Evolutionary conservation across 2,888 invertebrate genomes (phyloP).

Genomic region (Synanthedon andrenaeformis): DNA sequence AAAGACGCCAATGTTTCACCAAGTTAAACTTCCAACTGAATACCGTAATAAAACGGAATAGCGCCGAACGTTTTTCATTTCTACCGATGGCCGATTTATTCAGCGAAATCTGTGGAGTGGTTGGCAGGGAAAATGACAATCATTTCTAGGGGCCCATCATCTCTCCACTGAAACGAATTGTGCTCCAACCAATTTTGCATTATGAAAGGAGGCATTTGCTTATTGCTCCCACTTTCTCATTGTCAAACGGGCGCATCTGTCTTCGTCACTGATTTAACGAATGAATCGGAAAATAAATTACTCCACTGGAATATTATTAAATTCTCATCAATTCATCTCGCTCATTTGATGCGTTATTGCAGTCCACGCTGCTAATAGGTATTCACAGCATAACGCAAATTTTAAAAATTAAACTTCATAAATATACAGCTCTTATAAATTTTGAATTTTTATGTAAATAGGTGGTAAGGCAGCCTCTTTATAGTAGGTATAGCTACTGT

Average conservation of each 20-base stretch:
- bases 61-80: conserved; percentile 11
- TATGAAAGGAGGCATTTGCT: conserved; percentile 62
- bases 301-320: conserved; percentile 6
- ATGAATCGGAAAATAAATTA: conserved; percentile 30
- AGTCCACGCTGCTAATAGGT: too few species aligned
- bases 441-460: too few species aligned
- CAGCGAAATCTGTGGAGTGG: conserved; percentile 11
- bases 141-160: conserved; percentile 36
- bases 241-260: conserved; percentile 39
- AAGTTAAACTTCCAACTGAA: background rate
- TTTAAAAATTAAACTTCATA: too few species aligned
- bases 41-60: conserved; percentile 11
- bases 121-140: conserved; percentile 28
- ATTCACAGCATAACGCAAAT: too few species aligned
- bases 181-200: conserved; percentile 55
- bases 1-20: background rate
- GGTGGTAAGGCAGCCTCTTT: too few species aligned
- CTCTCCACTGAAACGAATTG: conserved; percentile 37
- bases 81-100: conserved; percentile 20
- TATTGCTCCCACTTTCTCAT: conserved; percentile 56
- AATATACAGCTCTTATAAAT: too few species aligned
- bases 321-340: background rate
- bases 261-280: conserved; percentile 36
- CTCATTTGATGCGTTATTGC: background rate
- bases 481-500: too few species aligned